Evolutionary conservation across 2,888 invertebrate genomes (phyloP), one percentile per base, ranked within the genome.

Genomic region (Heliconius hortense): DNA sequence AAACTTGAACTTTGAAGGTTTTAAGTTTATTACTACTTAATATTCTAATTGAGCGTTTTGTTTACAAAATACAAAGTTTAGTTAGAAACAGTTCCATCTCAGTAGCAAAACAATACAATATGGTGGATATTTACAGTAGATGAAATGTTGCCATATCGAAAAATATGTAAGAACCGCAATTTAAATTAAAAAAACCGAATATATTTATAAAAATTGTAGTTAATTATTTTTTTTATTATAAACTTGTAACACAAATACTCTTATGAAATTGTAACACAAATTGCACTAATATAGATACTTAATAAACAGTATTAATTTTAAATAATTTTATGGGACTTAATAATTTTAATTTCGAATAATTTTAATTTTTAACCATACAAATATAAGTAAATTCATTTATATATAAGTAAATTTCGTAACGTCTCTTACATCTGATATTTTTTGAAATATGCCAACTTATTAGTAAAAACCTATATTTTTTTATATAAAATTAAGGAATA

Each of bases 1-100:
- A 31, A 35, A 35, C 15, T n/a, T 35, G n/a, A n/a, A n/a, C n/a
- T n/a, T n/a, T n/a, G n/a, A 31, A n/a, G 56, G 15, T 69, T 4
- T 56, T n/a, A 56, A 56, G 48, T 48, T 69, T n/a, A 8, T 18
- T 13, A 35, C n/a, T 7, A 69, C 56, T 35, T 56, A 31, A 31
- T 53, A 31, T 35, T 69, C 69, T 69, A 62, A 39, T 60, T 62
- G 8, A 43, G 26, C 39, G 78, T 68, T 79, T 67, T 81, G 83
- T 81, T 81, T 82, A 81, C 81, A 80, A 81, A 80, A 66, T 66
- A 66, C 80, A 77, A 82, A 79, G 24, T 70, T 70, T 79, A 81
- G 66, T 86, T 78, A 83, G 87, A 84, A 84, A 88, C 80, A 81
- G 88, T 88, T 87, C 86, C 78, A 88, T 83, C 84, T 82, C 80